phyloP scores from a whole-genome alignment of 2,888 invertebrate genomes.

The Leucania comma region DNA sequence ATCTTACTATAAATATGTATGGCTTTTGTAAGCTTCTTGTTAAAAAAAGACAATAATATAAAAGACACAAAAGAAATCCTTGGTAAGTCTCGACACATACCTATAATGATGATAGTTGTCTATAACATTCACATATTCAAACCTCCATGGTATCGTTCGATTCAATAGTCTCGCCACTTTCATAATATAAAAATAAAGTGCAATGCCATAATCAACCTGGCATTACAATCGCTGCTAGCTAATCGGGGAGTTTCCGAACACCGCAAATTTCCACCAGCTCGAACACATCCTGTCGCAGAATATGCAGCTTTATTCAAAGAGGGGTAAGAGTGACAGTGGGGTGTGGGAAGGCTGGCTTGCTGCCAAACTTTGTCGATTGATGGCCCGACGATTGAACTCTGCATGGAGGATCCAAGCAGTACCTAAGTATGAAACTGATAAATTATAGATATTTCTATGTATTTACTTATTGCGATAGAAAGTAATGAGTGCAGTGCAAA shows the following conservation, averaged over 20 bases:
- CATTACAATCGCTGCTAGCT: slow-evolving; percentile 61
- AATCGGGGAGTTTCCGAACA: slow-evolving; percentile 67
- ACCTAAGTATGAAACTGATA: slow-evolving; percentile 29
- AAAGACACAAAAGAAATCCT: background rate
- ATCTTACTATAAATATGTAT: background rate
- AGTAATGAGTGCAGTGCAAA: background rate
- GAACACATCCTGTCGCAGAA: slow-evolving; percentile 24
- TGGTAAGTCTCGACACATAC: background rate
- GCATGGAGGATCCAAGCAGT: slow-evolving; percentile 15
- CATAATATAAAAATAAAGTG: slow-evolving; percentile 60
- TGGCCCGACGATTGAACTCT: slow-evolving; percentile 51
- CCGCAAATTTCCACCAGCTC: slow-evolving; percentile 61
- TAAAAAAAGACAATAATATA: background rate
- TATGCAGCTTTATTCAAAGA: slow-evolving; percentile 31
- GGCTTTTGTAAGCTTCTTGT: background rate
- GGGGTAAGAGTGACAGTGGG: slow-evolving; percentile 19
- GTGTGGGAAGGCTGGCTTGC: slow-evolving; percentile 46
- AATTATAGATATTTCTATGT: background rate
- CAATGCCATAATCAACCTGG: slow-evolving; percentile 57
- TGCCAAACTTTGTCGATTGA: slow-evolving; percentile 64
- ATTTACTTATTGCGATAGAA: background rate
- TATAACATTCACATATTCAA: slow-evolving; percentile 3
- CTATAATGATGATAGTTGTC: slow-evolving; percentile 12
- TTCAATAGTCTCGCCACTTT: slow-evolving; percentile 29
- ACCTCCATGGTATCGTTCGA: slow-evolving; percentile 20